Base-by-base conservation (phyloP, 2,113 vertebrate species). In the Falcunculus frontatus region DNA sequence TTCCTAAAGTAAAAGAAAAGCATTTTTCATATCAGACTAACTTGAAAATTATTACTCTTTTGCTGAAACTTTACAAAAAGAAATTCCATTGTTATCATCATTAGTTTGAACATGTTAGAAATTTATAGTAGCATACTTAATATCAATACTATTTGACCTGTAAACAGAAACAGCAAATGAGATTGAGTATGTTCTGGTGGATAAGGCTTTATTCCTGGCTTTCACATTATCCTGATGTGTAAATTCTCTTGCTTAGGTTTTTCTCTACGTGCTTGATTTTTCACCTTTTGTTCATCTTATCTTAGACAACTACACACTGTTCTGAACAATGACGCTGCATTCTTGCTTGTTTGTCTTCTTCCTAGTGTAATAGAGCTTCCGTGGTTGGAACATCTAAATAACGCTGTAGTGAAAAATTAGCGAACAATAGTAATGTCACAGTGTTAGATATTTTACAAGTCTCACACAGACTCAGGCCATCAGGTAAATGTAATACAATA, bases 11-110 rank as follows among this genome's bases (percentile, higher is more conserved):
- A 63, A 83, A 93, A 82, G 7, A 16, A 72, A 90, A 69, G 17
- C 0, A 1, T 10, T 68, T 76, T 73, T 77, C 0, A 0, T 26
- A 47, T 63, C 37, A n/a, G 10, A 41, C 17, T 35, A 80, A 60
- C 13, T 84, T 29, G 17, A 59, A 62, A 84, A 46, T n/a, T 3
- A n/a, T 64, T 73, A 25, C 9, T 47, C 5, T 42, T 74, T 65
- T 52, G 7, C 21, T 47, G 41, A 77, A 67, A 56, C 1, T n/a
- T 92, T 56, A 29, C 8, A 23, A 37, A 87, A 81, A 79, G 4
- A 47, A 80, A 65, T 77, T 33, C 5, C 9, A 53, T 44, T 84
- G 4, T 65, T 79, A 57, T 44, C 17, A 41, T 39, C 23, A 29
- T 5, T 44, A 35, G 13, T 64, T 60, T 78, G 37, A 81, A 41